A percentile compares a stretch with the other conserved stretches of the same genome.
Conservation (phyloP, 2,797 vertebrate species). For the Margarornis squamiger region DNA sequence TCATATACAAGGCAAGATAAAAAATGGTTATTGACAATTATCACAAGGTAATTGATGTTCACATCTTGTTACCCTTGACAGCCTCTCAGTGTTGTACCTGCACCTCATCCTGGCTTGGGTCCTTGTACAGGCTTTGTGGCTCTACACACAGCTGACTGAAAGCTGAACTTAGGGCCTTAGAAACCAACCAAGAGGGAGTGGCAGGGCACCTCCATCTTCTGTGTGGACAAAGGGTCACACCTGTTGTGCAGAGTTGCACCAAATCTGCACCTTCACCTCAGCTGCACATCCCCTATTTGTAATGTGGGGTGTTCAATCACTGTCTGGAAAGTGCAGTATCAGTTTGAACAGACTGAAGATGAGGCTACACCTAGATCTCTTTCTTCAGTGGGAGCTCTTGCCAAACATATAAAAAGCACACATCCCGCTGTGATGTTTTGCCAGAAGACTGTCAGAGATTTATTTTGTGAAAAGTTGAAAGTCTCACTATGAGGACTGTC, state of each 20-base stretch:
- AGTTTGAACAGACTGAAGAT: background rate
- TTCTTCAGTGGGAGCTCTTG: background rate
- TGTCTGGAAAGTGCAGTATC: background rate
- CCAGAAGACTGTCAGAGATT: background rate
- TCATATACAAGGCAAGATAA: background rate
- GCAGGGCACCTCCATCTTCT: background rate
- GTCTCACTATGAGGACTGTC: background rate
- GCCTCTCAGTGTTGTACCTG: background rate
- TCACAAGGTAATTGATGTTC: background rate
- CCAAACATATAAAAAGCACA: background rate
- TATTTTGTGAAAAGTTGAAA: background rate
- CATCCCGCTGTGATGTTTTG: background rate
- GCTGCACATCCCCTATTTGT: background rate
- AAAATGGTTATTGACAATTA: background rate
- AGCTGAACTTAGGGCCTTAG: background rate
- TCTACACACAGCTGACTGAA: background rate
- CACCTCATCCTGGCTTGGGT: background rate
- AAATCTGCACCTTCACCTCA: background rate
- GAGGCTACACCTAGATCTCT: background rate
- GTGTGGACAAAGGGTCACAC: background rate
- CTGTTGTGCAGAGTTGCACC: background rate
- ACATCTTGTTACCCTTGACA: background rate
- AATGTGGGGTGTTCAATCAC: background rate
- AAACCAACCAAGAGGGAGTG: background rate
- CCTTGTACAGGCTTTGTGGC: background rate